A percentile compares a stretch with the other conserved stretches of the same genome.
Evolutionary conservation across 2,888 invertebrate genomes (phyloP).

Genomic region (Dynastes tityus): DNA sequence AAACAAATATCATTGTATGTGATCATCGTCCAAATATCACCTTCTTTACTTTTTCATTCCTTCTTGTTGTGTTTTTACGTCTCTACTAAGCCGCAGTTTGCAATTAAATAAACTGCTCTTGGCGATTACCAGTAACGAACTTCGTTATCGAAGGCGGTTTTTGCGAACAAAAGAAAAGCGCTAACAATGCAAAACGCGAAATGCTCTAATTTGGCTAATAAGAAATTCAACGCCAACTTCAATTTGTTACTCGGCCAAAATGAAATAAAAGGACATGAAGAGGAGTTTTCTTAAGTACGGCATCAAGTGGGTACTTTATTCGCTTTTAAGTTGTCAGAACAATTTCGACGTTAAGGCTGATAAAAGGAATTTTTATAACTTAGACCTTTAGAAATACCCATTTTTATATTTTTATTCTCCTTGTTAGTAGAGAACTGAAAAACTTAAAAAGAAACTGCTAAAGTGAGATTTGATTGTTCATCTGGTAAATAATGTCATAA

Average conservation of each 20-base stretch:
- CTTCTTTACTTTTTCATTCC: neutral
- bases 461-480: neutral
- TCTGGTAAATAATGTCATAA: neutral
- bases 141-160: constrained; percentile 9
- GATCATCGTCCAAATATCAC: no score
- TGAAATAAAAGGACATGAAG: neutral
- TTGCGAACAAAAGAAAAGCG: constrained; percentile 26
- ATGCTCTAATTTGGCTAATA: constrained; percentile 39
- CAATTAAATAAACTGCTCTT: neutral
- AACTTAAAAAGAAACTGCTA: neutral
- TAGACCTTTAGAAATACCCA: neutral
- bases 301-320: neutral
- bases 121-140: constrained; percentile 11
- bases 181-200: constrained; percentile 29
- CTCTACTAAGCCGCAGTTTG: neutral
- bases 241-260: neutral
- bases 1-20: no score
- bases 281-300: constrained; percentile 8
- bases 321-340: neutral
- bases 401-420: neutral
- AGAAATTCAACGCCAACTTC: constrained; percentile 23
- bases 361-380: neutral
- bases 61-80: neutral
- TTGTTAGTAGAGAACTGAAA: neutral
- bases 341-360: neutral